phyloP scores from a whole-genome alignment of 2,113 vertebrate species.

The Butorides virescens region DNA sequence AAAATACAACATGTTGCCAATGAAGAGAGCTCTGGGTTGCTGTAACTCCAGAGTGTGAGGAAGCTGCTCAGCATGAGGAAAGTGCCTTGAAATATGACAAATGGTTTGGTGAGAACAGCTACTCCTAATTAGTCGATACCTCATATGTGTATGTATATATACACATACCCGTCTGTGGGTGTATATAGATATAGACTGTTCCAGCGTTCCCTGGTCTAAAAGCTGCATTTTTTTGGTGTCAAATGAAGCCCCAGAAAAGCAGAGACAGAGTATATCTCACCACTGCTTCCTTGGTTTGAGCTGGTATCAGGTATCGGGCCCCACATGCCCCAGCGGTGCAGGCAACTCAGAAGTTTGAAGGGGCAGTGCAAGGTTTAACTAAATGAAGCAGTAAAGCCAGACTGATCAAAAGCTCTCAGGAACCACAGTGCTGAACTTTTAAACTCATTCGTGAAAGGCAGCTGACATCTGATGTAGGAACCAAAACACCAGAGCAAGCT shows the following conservation, averaged over 20 bases:
- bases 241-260: neutral
- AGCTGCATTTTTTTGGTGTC: neutral
- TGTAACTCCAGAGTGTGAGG: neutral
- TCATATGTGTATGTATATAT: neutral
- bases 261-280: neutral
- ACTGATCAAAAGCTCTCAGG: neutral
- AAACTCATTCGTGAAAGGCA: neutral
- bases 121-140: neutral
- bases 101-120: neutral
- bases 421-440: neutral
- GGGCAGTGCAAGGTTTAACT: neutral
- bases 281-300: neutral
- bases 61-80: neutral
- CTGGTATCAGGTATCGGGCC: too few relatives aligned
- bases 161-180: neutral
- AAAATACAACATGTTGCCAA: neutral
- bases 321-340: neutral
- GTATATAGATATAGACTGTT: accelerated
- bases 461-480: neutral
- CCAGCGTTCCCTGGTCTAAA: neutral
- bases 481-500: neutral
- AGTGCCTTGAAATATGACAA: accelerated
- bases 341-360: neutral
- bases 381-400: neutral
- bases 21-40: neutral